Evolutionary conservation across 2,113 vertebrate genomes (phyloP).

Genomic region (Phainopepla nitens): DNA sequence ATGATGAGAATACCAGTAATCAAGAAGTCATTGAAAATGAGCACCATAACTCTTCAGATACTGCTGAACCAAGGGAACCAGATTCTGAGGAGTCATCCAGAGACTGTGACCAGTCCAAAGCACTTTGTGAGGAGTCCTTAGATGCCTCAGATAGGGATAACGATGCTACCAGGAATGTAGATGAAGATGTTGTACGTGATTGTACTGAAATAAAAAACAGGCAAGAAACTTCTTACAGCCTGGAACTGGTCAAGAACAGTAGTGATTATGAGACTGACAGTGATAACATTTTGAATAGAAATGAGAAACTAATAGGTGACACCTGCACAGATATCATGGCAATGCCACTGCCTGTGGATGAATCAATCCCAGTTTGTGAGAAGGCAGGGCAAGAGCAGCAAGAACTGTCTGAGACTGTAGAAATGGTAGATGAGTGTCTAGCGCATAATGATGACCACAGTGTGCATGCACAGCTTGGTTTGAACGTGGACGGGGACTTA

Average conservation of each 20-base stretch:
- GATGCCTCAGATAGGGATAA: neutral
- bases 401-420: neutral
- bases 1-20: neutral
- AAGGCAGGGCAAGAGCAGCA: neutral
- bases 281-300: neutral
- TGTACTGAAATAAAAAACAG: neutral
- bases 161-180: neutral
- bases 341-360: neutral
- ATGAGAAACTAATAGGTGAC: neutral
- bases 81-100: conserved; percentile 58
- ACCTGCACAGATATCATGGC: neutral
- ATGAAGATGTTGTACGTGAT: neutral
- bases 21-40: neutral
- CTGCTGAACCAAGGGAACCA: conserved; percentile 45
- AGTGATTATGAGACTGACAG: neutral
- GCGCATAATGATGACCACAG: neutral
- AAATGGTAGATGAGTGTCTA: conserved; percentile 23
- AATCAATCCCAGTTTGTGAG: neutral
- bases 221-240: neutral
- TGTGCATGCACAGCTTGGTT: neutral
- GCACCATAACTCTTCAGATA: neutral
- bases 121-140: conserved; percentile 9
- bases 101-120: conserved; percentile 45
- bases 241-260: neutral
- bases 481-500: neutral